Evolutionary conservation across 2,113 vertebrate genomes (phyloP), one percentile per base, ranked within the genome.

Genomic region (Malurus cyaneus): DNA sequence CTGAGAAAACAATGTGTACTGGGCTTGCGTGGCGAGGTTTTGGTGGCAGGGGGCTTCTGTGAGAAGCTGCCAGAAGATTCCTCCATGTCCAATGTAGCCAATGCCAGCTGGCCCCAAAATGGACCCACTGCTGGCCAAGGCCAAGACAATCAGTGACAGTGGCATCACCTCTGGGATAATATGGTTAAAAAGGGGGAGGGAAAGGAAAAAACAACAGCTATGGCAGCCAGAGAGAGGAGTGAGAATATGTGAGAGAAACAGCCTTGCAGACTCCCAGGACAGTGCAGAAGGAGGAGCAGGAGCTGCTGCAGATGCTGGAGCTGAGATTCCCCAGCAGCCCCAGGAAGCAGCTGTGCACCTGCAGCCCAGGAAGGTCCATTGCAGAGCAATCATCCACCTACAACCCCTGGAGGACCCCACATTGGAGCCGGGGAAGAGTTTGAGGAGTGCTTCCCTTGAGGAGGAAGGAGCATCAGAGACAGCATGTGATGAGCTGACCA

Each of bases 141-240:
- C 19, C 31, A 14, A 50, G 36, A 32, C 10, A 31, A 2, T 46
- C 61, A 28, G 34, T n/a, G 50, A 25, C 28, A 28, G 36, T n/a
- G 34, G 50, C 18, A 36, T 56, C 31, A 62, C 8, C 65, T 64
- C 23, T 57, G 72, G 42, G 8, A 36, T 5, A 28, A 18, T 7
- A n/a, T 1, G 28, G 26, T 9, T 44, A 36, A 42, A 49, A n/a
- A n/a, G 32, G 3, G 2, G 9, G 18, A 5, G 9, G 4, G 6
- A 69, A 18, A 42, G 8, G 1, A 15, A 49, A 36, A 41, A 59
- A 4, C 7, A 44, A 18, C n/a, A n/a, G 21, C 23, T 64, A 12
- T 13, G 29, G 54, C 2, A 1, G 23, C 41, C 49, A 36, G 42
- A 64, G 34, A 32, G 29, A 41, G 9, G 21, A 41, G 9, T 61